Evolutionary conservation across 2,888 invertebrate species (phyloP).

Genomic region (Cylloceria caligata): DNA sequence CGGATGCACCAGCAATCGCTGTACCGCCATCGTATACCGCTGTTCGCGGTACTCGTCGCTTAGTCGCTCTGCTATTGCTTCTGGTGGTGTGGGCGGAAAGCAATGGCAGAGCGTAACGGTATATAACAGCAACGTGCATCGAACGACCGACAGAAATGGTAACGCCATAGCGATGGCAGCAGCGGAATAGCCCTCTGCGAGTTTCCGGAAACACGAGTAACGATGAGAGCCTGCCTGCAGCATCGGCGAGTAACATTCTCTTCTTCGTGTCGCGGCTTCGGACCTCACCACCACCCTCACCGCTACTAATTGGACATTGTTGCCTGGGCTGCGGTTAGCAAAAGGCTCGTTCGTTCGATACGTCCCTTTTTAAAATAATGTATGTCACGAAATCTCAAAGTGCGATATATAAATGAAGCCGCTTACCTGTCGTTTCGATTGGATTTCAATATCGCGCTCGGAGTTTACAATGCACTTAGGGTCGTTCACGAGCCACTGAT

Average conservation of each 20-base stretch:
- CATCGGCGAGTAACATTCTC: slow-evolving; percentile 16
- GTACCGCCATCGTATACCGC: background rate
- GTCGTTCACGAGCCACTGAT: too few relatives aligned
- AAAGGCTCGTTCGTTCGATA: background rate
- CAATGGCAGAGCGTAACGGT: background rate
- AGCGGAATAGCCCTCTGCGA: slow-evolving; percentile 10
- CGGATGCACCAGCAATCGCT: slow-evolving; percentile 1
- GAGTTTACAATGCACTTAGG: too few relatives aligned
- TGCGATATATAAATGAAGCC: too few relatives aligned
- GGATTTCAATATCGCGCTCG: too few relatives aligned
- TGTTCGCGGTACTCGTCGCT: slow-evolving; percentile 18
- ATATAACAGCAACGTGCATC: slow-evolving; percentile 23
- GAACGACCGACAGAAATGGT: slow-evolving; percentile 26
- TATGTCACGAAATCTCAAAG: too few relatives aligned
- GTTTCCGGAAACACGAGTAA: slow-evolving; percentile 21
- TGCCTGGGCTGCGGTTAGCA: background rate
- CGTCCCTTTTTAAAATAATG: too few relatives aligned
- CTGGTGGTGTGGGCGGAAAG: background rate
- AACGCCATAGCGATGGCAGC: slow-evolving; percentile 1
- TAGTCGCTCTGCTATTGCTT: background rate
- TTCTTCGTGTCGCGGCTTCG: background rate
- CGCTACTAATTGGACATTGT: slow-evolving; percentile 23
- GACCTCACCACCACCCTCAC: background rate
- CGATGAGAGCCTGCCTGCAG: slow-evolving; percentile 1
- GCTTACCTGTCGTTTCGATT: too few relatives aligned